Evolutionary conservation across 2,888 invertebrate genomes (phyloP), one percentile per base, ranked within the genome.

Genomic region (Amaurobius ferox): DNA sequence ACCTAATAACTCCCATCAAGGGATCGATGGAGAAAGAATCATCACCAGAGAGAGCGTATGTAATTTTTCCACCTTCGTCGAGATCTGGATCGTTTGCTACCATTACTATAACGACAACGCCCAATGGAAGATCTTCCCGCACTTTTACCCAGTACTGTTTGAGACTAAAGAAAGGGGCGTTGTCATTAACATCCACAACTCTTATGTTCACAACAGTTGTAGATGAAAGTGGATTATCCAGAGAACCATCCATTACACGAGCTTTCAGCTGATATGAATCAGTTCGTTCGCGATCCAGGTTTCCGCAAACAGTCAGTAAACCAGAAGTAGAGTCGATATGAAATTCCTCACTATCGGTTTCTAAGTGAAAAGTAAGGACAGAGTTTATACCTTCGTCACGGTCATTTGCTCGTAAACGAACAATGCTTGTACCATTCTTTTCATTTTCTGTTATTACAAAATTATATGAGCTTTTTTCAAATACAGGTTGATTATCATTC

Each of bases 111-210:
- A 98, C 95, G 0, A 97, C 95, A 81, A 96, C 95, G 87, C 97
- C 97, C 1, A 94, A 92, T 0, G 98, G 98, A 76, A 98, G 94
- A 91, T 98, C 98, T 92, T 98, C 98, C 6, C 97, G 94, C 28
- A 97, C 94, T 90, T 96, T 95, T 44, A 97, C 96, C 55, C 89
- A 89, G 86, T 91, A 91, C 13, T 88, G 86, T 16, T 90, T 89
- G 91, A 96, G 93, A 35, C 95, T 94, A 91, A 98, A 98, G 87
- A 93, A 94, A 0, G 97, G 97, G 1, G 95, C 93, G 91, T 96
- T 96, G 92, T 96, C 98, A 92, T 98, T 98, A 71, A 97, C 95
- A 91, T 98, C 98, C 90, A 96, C 95, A 6, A 97, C 94, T 39
- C 94, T 93, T 64, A 97, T 94, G 88, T 95, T 94, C 29, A 98